phyloP scores from a whole-genome alignment of 35 echinoderm and acorn worm genomes.

The Stichopus chloronotus region DNA sequence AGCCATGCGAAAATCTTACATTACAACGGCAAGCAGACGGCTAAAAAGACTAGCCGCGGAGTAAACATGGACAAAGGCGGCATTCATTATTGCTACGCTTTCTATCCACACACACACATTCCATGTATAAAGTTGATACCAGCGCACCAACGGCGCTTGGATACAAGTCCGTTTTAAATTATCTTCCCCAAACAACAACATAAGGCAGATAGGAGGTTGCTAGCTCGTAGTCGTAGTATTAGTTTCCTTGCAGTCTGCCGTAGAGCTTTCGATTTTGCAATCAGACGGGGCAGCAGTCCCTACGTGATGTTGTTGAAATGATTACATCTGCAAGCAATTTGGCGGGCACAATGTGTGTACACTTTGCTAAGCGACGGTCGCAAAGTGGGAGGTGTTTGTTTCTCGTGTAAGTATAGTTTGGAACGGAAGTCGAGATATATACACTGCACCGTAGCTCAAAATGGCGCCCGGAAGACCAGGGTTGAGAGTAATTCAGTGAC shows the following conservation, averaged over 20 bases:
- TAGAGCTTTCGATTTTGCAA: not conserved
- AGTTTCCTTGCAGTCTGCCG: too few species aligned
- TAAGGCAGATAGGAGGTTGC: not conserved
- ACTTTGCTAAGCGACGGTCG: constrained; percentile 6
- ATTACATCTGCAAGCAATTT: constrained; percentile 49
- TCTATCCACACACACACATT: not conserved
- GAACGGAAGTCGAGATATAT: not conserved
- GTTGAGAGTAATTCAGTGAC: not conserved
- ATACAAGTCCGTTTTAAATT: constrained; percentile 34
- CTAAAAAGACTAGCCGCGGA: not conserved
- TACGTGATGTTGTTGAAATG: constrained; percentile 38
- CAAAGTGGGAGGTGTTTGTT: constrained; percentile 16
- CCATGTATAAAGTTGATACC: not conserved
- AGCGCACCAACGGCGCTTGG: not conserved
- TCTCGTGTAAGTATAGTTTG: not conserved
- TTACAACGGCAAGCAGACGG: not conserved
- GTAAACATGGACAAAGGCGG: not conserved
- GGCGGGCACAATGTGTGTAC: constrained; percentile 33
- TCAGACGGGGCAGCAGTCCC: not conserved
- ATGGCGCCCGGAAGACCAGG: constrained; percentile 13
- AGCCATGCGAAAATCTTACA: not conserved
- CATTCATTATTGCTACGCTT: not conserved
- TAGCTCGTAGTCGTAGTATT: not conserved
- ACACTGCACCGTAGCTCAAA: not conserved
- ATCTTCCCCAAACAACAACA: not conserved